Base-by-base conservation (phyloP, 2,113 vertebrate genomes). In the Turnix velox region DNA sequence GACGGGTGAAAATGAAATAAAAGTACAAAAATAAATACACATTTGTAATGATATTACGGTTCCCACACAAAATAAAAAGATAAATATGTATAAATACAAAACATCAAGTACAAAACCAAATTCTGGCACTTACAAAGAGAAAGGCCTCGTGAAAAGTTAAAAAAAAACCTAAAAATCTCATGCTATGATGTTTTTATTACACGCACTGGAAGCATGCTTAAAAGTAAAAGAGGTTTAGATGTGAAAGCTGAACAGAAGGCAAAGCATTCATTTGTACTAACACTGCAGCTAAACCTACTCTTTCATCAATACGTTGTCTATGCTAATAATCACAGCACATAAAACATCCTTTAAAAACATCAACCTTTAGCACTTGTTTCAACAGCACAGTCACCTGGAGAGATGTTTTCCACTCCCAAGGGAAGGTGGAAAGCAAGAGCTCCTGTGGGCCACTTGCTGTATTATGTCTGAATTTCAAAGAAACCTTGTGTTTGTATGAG, bases 1-100 rank as follows among this genome's bases (percentile, higher is more conserved):
- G 94, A 81, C 59, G 10, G 75, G 73, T 95, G 93, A 95, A 96
- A 96, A 93, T 43, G 90, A 86, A 95, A 89, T 54, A 86, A 97
- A 97, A 96, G 91, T 98, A 98, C 72, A 98, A 98, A 98, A 98
- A 98, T 98, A 98, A 97, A 98, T 97, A 97, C 69, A 81, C 90
- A 97, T 97, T 94, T 76, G 94, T 84, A 96, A 96, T 88, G 92
- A 77, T 71, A 91, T 48, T 76, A 94, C 96, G 96, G 92, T 94
- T 96, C 67, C 67, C 95, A 97, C 91, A 85, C 95, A 62, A 97
- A 97, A 88, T 94, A 83, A 97, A 96, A 94, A 92, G 76, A 91
- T 96, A 84, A 97, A 96, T 95, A 92, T 43, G 88, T 94, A 97
- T 97, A 98, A 98, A 98, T 95, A 96, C 51, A 94, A 94, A 97